These are phyloP conservation scores for Ceyx margarethae DNA, from an alignment of 2,113 vertebrate genomes.

Conservation along the genomic window DNA sequence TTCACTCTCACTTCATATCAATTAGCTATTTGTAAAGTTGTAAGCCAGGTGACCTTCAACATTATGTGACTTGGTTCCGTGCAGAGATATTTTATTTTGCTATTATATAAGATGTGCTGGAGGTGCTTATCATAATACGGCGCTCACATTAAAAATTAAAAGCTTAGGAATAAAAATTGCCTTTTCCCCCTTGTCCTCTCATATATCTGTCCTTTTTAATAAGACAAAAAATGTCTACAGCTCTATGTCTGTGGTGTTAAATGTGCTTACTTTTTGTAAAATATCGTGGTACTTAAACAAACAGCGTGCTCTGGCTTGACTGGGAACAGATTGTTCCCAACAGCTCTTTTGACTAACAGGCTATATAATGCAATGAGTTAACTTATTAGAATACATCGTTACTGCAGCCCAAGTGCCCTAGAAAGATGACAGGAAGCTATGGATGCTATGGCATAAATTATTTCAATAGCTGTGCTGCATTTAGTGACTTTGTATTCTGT, in stretches of 20 bases:
- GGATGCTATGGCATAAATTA: conserved; percentile 4
- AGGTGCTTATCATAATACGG: background rate
- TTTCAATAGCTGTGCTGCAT: background rate
- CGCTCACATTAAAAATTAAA: conserved; percentile 51
- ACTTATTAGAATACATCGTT: background rate
- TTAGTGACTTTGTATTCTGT: conserved; percentile 4
- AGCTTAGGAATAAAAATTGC: conserved; percentile 17
- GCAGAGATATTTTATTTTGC: conserved; percentile 34
- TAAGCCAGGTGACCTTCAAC: conserved; percentile 22
- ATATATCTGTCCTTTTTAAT: conserved; percentile 46
- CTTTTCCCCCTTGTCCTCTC: conserved; percentile 13
- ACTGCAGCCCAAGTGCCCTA: background rate
- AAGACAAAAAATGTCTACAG: conserved; percentile 6
- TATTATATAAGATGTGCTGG: background rate
- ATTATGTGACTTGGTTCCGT: background rate
- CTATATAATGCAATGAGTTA: conserved; percentile 32
- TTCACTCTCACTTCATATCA: background rate
- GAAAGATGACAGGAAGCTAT: conserved; percentile 37
- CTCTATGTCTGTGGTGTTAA: background rate
- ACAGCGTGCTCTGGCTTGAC: conserved; percentile 7
- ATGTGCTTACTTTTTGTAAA: conserved; percentile 54
- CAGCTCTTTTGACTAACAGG: conserved; percentile 1
- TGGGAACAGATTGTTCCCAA: conserved; percentile 41
- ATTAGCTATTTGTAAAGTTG: conserved; percentile 46
- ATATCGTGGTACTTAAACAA: conserved; percentile 18